Base-by-base conservation (phyloP, 2,113 vertebrate genomes). In the Ciconia maguari region DNA sequence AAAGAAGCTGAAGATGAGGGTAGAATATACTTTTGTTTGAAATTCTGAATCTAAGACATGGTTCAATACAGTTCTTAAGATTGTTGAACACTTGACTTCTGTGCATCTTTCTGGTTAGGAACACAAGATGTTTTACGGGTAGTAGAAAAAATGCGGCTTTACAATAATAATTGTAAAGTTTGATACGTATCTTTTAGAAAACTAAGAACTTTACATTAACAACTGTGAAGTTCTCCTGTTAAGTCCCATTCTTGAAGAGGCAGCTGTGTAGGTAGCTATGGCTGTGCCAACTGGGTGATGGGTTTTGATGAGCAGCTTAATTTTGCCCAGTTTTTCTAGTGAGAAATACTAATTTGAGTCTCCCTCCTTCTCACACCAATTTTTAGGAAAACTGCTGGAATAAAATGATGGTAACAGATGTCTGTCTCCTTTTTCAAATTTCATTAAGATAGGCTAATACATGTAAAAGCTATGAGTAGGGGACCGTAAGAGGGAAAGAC, bases 121-220 rank as follows among this genome's bases (percentile, higher is more conserved):
- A 5, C 58, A 81, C 49, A 52, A 55, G 14, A 4, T 92, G 16
- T 83, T 83, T 13, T 55, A 34, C 17, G 20, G 7, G 17, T 52
- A 44, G 12, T 5, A 84, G 27, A 26, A 82, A 27, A 77, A 87
- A 62, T 6, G 1, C 52, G 24, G 15, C 12, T 85, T 87, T 61
- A 12, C 5, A 30, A 16, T 41, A 76, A 11, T 29, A 61, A 27
- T 27, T 36, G 8, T n/a, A 3, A 68, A 16, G 17, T 83, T 83
- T 51, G 27, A 26, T 71, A n/a, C 1, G 0, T 78, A 32, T 34
- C 27, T 89, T 69, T 69, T 22, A 65, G 26, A 72, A 77, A 65
- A 52, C 2, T 0, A 34, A 42, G 38, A 60, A 32, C 34, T 79
- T 68, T 8, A 15, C 1, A 7, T 2, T 65, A 42, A 44, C 0